These are phyloP conservation scores for Anthophora plumipes DNA, from an alignment of 2,888 invertebrate species.

Conservation along the genomic window DNA sequence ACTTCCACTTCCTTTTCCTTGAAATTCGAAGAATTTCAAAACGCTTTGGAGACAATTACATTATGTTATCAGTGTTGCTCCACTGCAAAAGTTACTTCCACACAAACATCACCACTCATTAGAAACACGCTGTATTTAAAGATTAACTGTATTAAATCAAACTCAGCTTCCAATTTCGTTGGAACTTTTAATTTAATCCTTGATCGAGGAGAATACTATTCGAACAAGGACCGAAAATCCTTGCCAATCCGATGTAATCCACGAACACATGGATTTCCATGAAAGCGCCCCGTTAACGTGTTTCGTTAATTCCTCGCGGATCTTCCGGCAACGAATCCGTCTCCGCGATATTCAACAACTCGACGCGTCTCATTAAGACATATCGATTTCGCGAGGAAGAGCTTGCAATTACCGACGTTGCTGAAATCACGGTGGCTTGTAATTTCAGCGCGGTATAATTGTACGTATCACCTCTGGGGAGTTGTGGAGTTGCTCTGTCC, in stretches of 20 bases:
- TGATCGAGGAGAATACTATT: too few relatives aligned
- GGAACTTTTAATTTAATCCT: too few relatives aligned
- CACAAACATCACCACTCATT: too few relatives aligned
- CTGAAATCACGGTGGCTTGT: conserved; percentile 9
- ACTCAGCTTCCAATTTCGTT: too few relatives aligned
- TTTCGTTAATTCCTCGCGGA: not conserved
- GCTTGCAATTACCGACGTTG: conserved; percentile 35
- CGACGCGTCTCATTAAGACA: conserved; percentile 39
- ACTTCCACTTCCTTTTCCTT: too few relatives aligned
- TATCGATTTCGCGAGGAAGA: conserved; percentile 40
- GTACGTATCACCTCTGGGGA: conserved; percentile 39
- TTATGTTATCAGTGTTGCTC: too few relatives aligned
- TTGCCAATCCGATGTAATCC: not conserved
- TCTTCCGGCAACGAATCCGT: not conserved
- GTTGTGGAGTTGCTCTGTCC: conserved; percentile 32
- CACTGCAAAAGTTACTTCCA: too few relatives aligned
- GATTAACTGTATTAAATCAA: too few relatives aligned
- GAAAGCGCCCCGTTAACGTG: not conserved
- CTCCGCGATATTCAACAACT: not conserved
- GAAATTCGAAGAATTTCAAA: too few relatives aligned
- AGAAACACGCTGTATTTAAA: too few relatives aligned
- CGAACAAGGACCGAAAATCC: not conserved
- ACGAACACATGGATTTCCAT: not conserved
- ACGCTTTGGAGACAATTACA: too few relatives aligned
- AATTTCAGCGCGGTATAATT: conserved; percentile 50